phyloP scores from a whole-genome alignment of 2,888 invertebrate species.

The Trisateles emortualis region DNA sequence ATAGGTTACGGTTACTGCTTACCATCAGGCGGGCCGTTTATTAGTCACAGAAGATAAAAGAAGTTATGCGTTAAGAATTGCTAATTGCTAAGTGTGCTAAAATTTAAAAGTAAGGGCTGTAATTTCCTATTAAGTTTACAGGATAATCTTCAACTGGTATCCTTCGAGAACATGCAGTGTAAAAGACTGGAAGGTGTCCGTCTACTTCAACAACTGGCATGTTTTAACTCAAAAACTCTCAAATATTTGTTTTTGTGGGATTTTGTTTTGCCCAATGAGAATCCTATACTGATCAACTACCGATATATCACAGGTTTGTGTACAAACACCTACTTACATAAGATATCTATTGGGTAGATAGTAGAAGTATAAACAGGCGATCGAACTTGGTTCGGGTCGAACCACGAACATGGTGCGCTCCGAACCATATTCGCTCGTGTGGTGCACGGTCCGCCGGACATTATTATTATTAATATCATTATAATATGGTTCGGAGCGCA shows the following conservation, averaged over 20 bases:
- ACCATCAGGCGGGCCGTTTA: too few species aligned
- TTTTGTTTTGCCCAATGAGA: constrained; percentile 75
- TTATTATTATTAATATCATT: too few species aligned
- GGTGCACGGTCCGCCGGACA: too few species aligned
- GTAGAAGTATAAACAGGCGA: too few species aligned
- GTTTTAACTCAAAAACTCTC: constrained; percentile 69
- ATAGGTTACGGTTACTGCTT: too few species aligned
- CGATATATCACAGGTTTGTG: constrained; percentile 71
- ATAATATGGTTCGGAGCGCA: too few species aligned
- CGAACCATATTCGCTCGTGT: too few species aligned
- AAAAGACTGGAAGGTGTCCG: constrained; percentile 72
- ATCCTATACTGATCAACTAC: constrained; percentile 76
- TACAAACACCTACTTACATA: constrained; percentile 4
- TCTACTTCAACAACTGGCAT: constrained; percentile 72
- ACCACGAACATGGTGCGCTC: too few species aligned
- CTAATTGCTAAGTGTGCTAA: background rate
- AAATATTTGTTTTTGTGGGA: constrained; percentile 81
- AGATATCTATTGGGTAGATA: too few species aligned
- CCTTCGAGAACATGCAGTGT: constrained; percentile 75
- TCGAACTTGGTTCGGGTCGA: too few species aligned
- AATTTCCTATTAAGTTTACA: constrained; percentile 61
- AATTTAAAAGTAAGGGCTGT: background rate
- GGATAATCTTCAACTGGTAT: constrained; percentile 72
- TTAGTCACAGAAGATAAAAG: too few species aligned
- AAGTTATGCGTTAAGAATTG: too few species aligned